Evolutionary conservation across 2,888 invertebrate genomes (phyloP).

Genomic region (Chalcis sispes): DNA sequence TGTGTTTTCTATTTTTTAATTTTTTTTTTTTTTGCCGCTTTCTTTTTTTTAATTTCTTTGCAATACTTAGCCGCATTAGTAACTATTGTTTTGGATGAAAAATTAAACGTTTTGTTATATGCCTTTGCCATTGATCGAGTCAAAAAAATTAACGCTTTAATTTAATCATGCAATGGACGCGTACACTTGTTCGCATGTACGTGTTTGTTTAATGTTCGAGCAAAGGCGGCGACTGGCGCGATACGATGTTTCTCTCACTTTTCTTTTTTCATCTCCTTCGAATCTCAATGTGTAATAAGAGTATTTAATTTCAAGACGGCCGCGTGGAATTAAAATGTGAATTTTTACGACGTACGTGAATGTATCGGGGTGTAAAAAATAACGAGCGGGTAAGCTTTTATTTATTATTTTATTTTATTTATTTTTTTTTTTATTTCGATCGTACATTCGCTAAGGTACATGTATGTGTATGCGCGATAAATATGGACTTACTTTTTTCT

Average conservation of each 20-base stretch:
- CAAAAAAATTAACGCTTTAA: not conserved
- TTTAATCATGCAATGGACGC: constrained; percentile 10
- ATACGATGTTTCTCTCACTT: not conserved
- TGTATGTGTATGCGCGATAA: too few species aligned
- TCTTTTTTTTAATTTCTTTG: too few species aligned
- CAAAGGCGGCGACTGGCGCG: too few species aligned
- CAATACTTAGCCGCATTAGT: too few species aligned
- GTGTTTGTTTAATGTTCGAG: not conserved
- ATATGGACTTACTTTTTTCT: too few species aligned
- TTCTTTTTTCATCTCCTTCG: not conserved
- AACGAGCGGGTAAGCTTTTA: not conserved
- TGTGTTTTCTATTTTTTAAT: too few species aligned
- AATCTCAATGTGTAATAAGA: constrained; percentile 32
- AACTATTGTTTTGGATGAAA: too few species aligned
- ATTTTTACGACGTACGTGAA: constrained; percentile 48
- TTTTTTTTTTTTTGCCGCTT: too few species aligned
- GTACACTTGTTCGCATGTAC: not conserved
- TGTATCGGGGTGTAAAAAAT: constrained; percentile 28
- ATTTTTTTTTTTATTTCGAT: too few species aligned
- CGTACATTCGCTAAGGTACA: too few species aligned
- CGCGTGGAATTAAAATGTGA: constrained; percentile 49
- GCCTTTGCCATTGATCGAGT: too few species aligned
- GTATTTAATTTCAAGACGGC: constrained; percentile 44
- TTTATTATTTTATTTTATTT: not conserved
- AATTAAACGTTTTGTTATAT: too few species aligned